phyloP scores from a whole-genome alignment of 2,797 vertebrate species.

The Acropternis orthonyx region DNA sequence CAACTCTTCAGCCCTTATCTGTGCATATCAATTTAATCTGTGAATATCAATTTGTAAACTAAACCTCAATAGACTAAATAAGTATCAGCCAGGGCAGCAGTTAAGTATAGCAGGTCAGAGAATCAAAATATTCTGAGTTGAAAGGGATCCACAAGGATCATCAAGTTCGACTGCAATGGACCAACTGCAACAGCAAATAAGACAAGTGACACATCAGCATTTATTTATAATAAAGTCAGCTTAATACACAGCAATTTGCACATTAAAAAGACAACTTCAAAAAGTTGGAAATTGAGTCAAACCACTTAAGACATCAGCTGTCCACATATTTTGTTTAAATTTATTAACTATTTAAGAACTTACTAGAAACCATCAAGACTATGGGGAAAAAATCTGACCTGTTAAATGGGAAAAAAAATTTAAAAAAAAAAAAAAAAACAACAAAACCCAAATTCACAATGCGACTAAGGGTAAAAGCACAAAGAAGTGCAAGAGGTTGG shows the following conservation, averaged over 20 bases:
- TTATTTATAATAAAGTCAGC: not conserved
- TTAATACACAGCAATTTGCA: not conserved
- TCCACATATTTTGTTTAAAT: not conserved
- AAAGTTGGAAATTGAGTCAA: not conserved
- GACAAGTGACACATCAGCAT: not conserved
- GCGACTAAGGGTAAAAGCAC: not conserved
- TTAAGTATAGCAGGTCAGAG: not conserved
- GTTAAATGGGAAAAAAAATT: not conserved
- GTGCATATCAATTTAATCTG: not conserved
- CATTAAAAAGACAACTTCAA: not conserved
- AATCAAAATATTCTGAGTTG: not conserved
- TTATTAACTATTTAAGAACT: not conserved
- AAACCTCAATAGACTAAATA: not conserved
- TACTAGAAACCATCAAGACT: not conserved
- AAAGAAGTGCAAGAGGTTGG: not conserved
- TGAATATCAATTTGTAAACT: not conserved
- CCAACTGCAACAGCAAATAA: not conserved
- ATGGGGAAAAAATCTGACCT: fast-evolving
- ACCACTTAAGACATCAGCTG: not conserved
- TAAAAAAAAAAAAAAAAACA: not conserved
- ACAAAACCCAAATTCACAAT: not conserved
- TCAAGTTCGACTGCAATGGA: not conserved
- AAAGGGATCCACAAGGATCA: not conserved
- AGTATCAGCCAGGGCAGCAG: not conserved
- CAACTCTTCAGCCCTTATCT: not conserved